phyloP scores from a whole-genome alignment of 2,888 invertebrate species.

The Thecocarcelia acutangulata region DNA sequence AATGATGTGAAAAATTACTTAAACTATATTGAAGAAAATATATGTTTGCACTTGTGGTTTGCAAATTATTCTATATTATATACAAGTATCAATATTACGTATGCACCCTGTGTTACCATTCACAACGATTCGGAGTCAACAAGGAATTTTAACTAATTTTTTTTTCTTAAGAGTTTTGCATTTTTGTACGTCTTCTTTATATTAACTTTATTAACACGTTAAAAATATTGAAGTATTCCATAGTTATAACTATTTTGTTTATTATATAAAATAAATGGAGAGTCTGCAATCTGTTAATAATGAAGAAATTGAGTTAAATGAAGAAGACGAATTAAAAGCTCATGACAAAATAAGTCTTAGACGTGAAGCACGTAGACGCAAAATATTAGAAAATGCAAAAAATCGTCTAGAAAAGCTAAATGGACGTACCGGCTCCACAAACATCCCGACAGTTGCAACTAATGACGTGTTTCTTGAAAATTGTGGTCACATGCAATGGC shows the following conservation, averaged over 20 bases:
- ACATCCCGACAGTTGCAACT: slow-evolving; percentile 1
- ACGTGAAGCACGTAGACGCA: slow-evolving; percentile 67
- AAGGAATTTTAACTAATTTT: slow-evolving; percentile 30
- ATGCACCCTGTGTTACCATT: slow-evolving; percentile 13
- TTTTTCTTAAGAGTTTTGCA: slow-evolving; percentile 35
- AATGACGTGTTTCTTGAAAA: slow-evolving; percentile 1
- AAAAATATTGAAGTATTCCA: slow-evolving; percentile 14
- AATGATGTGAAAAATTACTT: no score
- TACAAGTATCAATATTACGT: no score
- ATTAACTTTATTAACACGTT: background rate
- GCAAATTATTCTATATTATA: no score
- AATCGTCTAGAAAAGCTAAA: slow-evolving; percentile 68
- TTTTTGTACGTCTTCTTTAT: slow-evolving; percentile 50
- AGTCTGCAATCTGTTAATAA: slow-evolving; percentile 27
- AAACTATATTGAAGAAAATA: no score
- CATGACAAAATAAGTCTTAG: slow-evolving; percentile 64
- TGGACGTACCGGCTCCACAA: slow-evolving; percentile 29
- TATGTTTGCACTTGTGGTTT: no score
- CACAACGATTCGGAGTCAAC: slow-evolving; percentile 6
- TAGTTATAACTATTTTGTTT: background rate
- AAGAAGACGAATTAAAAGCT: slow-evolving; percentile 54
- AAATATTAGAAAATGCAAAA: slow-evolving; percentile 70
- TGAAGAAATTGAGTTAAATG: slow-evolving; percentile 20
- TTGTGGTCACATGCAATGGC: slow-evolving; percentile 20
- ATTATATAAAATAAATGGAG: slow-evolving; percentile 37